Evolutionary conservation across 2,113 vertebrate species (phyloP).

Genomic region (Tichodroma muraria): DNA sequence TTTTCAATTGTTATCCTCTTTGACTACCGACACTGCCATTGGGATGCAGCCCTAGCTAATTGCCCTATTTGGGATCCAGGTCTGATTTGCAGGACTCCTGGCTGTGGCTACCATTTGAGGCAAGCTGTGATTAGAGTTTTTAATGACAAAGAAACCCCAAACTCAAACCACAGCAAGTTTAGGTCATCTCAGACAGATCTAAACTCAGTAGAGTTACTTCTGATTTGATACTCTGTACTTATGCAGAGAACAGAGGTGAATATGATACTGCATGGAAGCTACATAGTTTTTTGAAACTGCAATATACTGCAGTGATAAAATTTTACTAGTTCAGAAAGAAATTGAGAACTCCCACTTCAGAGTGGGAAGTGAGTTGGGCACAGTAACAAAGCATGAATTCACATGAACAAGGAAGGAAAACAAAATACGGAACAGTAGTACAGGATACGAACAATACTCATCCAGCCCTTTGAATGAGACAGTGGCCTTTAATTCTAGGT

Average conservation of each 20-base stretch:
- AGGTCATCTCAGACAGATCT: not conserved
- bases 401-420: not conserved
- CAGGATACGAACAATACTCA: not conserved
- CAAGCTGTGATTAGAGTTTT: not conserved
- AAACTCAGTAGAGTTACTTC: not conserved
- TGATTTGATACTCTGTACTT: not conserved
- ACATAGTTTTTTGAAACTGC: not conserved
- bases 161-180: not conserved
- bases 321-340: not conserved
- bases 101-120: not conserved
- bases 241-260: accelerated
- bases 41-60: not conserved
- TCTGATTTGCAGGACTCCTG: not conserved
- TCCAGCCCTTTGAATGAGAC: not conserved
- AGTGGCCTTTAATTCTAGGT: not conserved
- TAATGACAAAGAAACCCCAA: not conserved
- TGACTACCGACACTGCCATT: not conserved
- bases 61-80: not conserved
- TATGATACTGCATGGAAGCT: not conserved
- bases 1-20: not conserved
- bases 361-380: not conserved
- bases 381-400: not conserved
- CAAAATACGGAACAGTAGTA: not conserved
- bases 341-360: not conserved
- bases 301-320: not conserved